Conservation (phyloP, 2,888 invertebrate species). For the Epinotia demarniana region DNA sequence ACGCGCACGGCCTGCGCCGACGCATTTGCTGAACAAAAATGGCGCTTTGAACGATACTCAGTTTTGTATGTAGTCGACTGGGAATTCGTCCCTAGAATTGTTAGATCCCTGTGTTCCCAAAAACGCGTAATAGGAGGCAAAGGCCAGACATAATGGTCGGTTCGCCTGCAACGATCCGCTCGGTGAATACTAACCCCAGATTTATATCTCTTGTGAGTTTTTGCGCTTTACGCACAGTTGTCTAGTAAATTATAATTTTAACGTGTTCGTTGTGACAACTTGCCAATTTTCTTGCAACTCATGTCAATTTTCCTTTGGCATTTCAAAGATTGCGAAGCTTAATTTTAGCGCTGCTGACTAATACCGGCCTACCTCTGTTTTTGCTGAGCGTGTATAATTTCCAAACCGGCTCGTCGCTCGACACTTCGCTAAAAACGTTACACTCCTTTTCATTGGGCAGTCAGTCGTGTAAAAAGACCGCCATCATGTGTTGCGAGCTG, state of each 20-base stretch:
- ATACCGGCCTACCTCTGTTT: conserved; percentile 40
- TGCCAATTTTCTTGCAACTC: conserved; percentile 19
- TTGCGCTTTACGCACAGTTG: neutral
- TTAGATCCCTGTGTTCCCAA: neutral
- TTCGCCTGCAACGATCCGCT: neutral
- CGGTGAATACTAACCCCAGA: neutral
- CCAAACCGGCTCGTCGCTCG: conserved; percentile 45
- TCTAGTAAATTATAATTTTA: conserved; percentile 19
- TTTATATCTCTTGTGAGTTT: conserved; percentile 7
- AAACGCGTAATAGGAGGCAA: neutral
- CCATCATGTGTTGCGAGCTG: conserved; percentile 41
- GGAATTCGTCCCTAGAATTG: neutral
- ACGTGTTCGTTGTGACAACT: conserved; percentile 10
- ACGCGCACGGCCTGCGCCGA: conserved; percentile 56
- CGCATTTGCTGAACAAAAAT: conserved; percentile 26
- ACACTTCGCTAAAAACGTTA: neutral
- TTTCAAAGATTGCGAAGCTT: conserved; percentile 7
- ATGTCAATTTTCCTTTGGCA: conserved; percentile 7
- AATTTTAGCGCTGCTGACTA: conserved; percentile 35
- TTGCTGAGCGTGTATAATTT: conserved; percentile 41
- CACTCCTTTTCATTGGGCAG: no score
- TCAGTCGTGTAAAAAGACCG: conserved; percentile 1
- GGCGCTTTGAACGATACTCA: conserved; percentile 8
- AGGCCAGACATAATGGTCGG: neutral
- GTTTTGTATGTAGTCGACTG: neutral